Percentiles rank a stretch among this genome's conserved stretches.
Conservation (phyloP, 1,140 invertebrate species). For the Anadara kagoshimensis region DNA sequence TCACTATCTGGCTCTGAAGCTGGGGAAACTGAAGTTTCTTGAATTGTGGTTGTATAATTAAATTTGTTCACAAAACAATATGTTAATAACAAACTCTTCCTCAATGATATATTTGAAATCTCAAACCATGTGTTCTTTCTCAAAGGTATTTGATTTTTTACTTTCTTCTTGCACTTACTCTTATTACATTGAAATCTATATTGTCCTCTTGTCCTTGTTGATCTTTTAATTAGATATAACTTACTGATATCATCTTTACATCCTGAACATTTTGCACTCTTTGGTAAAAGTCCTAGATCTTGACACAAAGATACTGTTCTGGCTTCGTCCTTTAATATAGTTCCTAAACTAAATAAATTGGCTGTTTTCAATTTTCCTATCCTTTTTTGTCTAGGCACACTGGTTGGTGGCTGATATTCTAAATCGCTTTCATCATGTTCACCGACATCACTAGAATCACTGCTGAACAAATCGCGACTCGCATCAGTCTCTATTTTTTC, state of each 20-base stretch:
- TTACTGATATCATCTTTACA: too few species aligned
- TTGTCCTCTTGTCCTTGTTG: background rate
- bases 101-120: background rate
- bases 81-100: slow-evolving; percentile 10
- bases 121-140: slow-evolving; percentile 16
- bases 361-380: slow-evolving; percentile 3
- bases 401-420: too few species aligned
- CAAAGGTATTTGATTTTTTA: slow-evolving; percentile 11
- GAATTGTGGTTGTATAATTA: background rate
- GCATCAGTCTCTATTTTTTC: too few species aligned
- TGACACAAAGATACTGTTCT: too few species aligned
- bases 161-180: slow-evolving; percentile 7
- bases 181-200: slow-evolving; percentile 18
- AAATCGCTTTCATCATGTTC: too few species aligned
- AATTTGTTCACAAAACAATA: slow-evolving; percentile 15
- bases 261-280: too few species aligned
- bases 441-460: too few species aligned
- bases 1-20: background rate
- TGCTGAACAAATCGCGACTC: too few species aligned
- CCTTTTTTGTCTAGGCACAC: slow-evolving; percentile 2
- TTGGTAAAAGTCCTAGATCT: too few species aligned
- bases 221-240: too few species aligned
- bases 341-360: background rate
- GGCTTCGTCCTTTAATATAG: too few species aligned
- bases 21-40: slow-evolving; percentile 15